Conservation (phyloP, 2,113 vertebrate species). For the Gallinago paraguaiae region DNA sequence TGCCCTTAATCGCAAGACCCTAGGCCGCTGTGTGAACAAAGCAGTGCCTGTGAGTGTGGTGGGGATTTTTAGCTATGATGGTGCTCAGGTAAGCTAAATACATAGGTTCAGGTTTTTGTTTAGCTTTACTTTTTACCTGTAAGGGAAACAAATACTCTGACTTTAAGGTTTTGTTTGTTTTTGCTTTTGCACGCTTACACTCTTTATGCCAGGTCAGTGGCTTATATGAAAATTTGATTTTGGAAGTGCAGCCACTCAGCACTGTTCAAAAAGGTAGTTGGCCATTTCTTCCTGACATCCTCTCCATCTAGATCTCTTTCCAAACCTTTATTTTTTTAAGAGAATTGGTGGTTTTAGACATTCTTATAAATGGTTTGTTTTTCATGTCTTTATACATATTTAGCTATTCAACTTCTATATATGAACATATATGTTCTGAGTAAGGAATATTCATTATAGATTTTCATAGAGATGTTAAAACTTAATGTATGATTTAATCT, state of each 20-base stretch:
- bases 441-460: background rate
- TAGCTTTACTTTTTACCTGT: background rate
- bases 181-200: background rate
- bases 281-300: background rate
- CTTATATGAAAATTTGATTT: background rate
- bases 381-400: background rate
- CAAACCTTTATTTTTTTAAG: background rate
- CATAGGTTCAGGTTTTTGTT: background rate
- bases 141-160: background rate
- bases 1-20: slow-evolving; percentile 90
- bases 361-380: background rate
- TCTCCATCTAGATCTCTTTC: background rate
- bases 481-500: background rate
- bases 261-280: background rate
- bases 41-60: slow-evolving; percentile 95
- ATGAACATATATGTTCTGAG: background rate
- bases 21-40: slow-evolving; percentile 96
- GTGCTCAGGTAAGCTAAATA: slow-evolving; percentile 87
- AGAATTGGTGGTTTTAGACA: background rate
- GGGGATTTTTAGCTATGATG: slow-evolving; percentile 98
- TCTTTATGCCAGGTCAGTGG: background rate
- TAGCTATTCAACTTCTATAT: background rate
- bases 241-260: background rate
- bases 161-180: background rate
- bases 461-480: background rate